Evolutionary conservation across 2,888 invertebrate genomes (phyloP).

Genomic region (Parnassius mnemosyne): DNA sequence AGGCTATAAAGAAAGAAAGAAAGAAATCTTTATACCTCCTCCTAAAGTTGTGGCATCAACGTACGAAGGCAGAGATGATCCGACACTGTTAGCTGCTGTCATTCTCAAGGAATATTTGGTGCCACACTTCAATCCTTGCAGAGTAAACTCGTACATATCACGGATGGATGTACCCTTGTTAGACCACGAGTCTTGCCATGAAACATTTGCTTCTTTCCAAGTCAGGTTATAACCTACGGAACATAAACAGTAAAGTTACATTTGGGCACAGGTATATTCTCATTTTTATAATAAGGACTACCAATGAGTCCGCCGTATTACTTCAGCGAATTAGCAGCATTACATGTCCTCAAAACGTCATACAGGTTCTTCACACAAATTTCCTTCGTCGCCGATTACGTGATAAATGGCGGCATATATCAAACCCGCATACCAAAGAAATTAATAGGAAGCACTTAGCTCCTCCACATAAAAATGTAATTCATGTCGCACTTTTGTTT

Average conservation of each 20-base stretch:
- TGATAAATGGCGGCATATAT: too few species aligned
- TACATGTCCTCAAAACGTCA: too few species aligned
- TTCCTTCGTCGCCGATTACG: too few species aligned
- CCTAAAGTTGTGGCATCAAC: slow-evolving; percentile 82
- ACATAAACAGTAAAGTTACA: not conserved
- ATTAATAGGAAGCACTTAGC: too few species aligned
- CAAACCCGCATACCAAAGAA: too few species aligned
- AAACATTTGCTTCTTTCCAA: slow-evolving; percentile 72
- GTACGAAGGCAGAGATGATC: slow-evolving; percentile 85
- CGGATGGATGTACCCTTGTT: slow-evolving; percentile 81
- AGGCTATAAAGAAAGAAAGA: not conserved
- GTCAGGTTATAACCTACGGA: slow-evolving; percentile 71
- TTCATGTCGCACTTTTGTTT: too few species aligned
- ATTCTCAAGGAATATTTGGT: slow-evolving; percentile 89
- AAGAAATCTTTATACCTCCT: slow-evolving; percentile 58
- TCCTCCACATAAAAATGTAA: too few species aligned
- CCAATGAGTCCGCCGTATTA: too few species aligned
- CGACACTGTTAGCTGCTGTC: slow-evolving; percentile 90
- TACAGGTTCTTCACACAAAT: too few species aligned
- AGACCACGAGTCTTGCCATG: slow-evolving; percentile 81
- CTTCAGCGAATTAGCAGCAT: too few species aligned
- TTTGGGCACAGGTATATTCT: too few species aligned
- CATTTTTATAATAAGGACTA: too few species aligned
- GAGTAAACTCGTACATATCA: slow-evolving; percentile 80
- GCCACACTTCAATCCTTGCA: slow-evolving; percentile 90